Conservation (phyloP, 2,797 vertebrate species). For the Carduelis carduelis region DNA sequence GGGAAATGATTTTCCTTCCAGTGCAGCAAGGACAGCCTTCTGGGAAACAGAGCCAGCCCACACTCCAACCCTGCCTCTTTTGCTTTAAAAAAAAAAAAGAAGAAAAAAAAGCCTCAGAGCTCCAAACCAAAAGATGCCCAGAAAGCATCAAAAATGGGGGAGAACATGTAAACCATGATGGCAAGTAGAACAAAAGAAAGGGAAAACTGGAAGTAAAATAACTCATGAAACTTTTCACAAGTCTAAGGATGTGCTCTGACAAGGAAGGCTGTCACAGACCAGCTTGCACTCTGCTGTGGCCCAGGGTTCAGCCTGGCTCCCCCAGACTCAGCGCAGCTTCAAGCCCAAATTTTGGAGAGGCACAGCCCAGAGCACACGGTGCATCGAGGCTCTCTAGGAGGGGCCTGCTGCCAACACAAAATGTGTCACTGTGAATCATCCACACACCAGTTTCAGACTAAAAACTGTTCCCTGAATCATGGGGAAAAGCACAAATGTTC, state of each 20-base stretch:
- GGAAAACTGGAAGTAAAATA: not conserved
- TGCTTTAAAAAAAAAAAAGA: not conserved
- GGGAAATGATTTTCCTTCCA: not conserved
- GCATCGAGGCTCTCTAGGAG: rapidly evolving
- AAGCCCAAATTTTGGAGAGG: not conserved
- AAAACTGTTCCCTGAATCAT: not conserved
- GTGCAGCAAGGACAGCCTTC: not conserved
- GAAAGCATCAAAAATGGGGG: not conserved
- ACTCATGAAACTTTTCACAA: not conserved
- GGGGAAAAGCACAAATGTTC: conserved; percentile 12
- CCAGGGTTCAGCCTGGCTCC: not conserved
- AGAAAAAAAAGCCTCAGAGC: not conserved
- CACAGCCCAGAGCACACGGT: rapidly evolving
- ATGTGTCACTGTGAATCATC: conserved; percentile 31
- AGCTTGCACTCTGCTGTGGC: not conserved
- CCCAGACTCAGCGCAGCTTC: not conserved
- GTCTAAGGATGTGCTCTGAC: not conserved
- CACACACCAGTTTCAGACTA: not conserved
- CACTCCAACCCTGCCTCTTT: not conserved
- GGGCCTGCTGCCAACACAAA: not conserved
- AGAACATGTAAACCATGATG: not conserved
- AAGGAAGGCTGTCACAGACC: not conserved
- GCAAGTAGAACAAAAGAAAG: too few relatives aligned
- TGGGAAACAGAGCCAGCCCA: not conserved
- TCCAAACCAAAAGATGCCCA: not conserved